Evolutionary conservation across 2,888 invertebrate genomes (phyloP).

Genomic region (Liopterus haemorrhoidalis): DNA sequence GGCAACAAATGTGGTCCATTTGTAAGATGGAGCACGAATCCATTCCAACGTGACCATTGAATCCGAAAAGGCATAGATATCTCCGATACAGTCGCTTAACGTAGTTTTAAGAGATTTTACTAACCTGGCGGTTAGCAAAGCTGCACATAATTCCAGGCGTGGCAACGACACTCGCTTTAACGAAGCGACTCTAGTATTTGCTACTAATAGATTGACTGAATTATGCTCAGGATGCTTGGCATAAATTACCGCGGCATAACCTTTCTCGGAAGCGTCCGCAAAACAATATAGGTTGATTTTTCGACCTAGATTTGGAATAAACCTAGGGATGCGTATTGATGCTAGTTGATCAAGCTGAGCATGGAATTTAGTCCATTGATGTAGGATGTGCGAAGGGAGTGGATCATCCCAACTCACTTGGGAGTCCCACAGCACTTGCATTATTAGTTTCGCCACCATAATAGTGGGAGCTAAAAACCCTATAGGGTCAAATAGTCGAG

Average conservation of each 20-base stretch:
- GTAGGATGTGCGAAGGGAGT: not conserved
- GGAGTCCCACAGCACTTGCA: slow-evolving; percentile 20
- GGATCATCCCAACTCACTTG: not conserved
- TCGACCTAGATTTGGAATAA: slow-evolving; percentile 5
- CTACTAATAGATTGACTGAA: not conserved
- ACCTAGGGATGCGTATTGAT: not conserved
- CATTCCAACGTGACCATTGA: slow-evolving; percentile 2
- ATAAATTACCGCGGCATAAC: slow-evolving; percentile 3
- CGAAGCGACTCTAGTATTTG: slow-evolving; percentile 7
- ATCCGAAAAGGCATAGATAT: too few species aligned
- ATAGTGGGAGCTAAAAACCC: slow-evolving; percentile 22
- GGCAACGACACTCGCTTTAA: too few species aligned
- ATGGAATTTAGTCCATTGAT: not conserved
- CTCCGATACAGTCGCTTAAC: too few species aligned
- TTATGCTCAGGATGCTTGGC: not conserved
- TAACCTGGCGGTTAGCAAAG: too few species aligned
- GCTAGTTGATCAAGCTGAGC: not conserved
- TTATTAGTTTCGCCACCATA: slow-evolving; percentile 26
- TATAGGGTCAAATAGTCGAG: slow-evolving; percentile 24
- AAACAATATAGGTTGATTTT: slow-evolving; percentile 4
- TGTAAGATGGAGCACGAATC: not conserved
- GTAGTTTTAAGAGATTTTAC: too few species aligned
- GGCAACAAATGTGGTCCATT: not conserved
- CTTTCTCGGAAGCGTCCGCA: not conserved
- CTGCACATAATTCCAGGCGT: too few species aligned